Percentiles rank a stretch among this genome's conserved stretches.
These are phyloP conservation scores for Eristalis tenax DNA, from an alignment of 2,888 invertebrate genomes.

Conservation along the genomic window DNA sequence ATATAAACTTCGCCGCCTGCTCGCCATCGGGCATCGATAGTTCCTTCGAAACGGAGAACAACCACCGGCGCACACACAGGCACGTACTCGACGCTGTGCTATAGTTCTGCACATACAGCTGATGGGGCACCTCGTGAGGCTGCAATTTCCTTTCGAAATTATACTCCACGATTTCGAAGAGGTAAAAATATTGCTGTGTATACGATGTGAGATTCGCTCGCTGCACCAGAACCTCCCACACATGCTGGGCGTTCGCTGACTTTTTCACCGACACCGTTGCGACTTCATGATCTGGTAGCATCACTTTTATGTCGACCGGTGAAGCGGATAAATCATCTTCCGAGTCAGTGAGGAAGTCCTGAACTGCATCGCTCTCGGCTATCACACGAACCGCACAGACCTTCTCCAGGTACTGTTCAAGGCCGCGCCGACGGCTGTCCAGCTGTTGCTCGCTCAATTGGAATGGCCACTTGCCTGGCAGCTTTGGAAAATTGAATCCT, in stretches of 20 bases:
- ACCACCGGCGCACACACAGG: slow-evolving; percentile 92
- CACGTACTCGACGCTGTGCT: slow-evolving; percentile 98
- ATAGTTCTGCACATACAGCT: slow-evolving; percentile 99
- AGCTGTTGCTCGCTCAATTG: slow-evolving; percentile 98
- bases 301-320: slow-evolving; percentile 89
- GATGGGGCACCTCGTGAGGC: slow-evolving; percentile 97
- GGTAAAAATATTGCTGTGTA: slow-evolving; percentile 94
- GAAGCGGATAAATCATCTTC: slow-evolving; percentile 90
- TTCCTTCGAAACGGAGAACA: slow-evolving; percentile 88
- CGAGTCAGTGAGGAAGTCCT: slow-evolving; percentile 97
- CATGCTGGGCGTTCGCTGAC: slow-evolving; percentile 94
- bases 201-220: slow-evolving; percentile 91
- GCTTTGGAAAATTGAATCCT: slow-evolving; percentile 97
- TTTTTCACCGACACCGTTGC: slow-evolving; percentile 93
- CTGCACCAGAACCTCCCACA: slow-evolving; percentile 92
- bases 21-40: slow-evolving; percentile 86
- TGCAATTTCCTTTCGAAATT: slow-evolving; percentile 98
- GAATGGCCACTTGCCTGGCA: slow-evolving; percentile 99
- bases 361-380: slow-evolving; percentile 97
- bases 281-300: slow-evolving; percentile 95
- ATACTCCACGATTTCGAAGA: slow-evolving; percentile 98
- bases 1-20: slow-evolving; percentile 91
- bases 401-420: slow-evolving; percentile 99
- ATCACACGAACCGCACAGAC: slow-evolving; percentile 98
- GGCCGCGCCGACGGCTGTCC: slow-evolving; percentile 95